Percentiles rank a stretch among this genome's conserved stretches.
These are phyloP conservation scores for Matsumurasca onukii DNA, from an alignment of 1,140 invertebrate species.

Conservation along the genomic window DNA sequence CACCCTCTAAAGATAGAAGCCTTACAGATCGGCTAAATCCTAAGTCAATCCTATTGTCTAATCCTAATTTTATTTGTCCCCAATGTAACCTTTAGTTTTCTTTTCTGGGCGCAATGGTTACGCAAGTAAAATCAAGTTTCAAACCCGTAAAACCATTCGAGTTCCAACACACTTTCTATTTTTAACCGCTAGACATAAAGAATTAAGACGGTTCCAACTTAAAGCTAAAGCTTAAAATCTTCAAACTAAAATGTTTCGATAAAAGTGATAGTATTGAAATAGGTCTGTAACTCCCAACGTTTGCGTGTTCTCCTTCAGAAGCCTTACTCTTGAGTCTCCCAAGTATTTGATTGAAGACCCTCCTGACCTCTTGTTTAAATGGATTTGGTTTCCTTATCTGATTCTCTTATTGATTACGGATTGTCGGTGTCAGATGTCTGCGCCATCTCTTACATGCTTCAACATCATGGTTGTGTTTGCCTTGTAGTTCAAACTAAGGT, in stretches of 20 bases:
- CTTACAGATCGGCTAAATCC: conserved; percentile 8
- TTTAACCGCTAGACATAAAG: too few relatives aligned
- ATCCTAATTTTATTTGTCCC: too few relatives aligned
- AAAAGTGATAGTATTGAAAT: background rate
- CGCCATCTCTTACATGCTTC: conserved; percentile 1
- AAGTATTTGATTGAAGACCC: conserved; percentile 32
- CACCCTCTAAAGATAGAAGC: conserved; percentile 13
- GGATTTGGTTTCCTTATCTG: conserved; percentile 32
- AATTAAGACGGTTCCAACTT: too few relatives aligned
- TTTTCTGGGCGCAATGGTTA: too few relatives aligned
- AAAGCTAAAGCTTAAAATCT: too few relatives aligned
- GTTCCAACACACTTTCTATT: too few relatives aligned
- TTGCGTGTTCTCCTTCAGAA: background rate
- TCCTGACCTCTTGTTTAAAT: conserved; percentile 31
- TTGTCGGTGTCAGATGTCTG: conserved; percentile 13
- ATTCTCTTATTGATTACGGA: conserved; percentile 29
- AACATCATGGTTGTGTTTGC: too few relatives aligned
- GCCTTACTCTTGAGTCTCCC: conserved; percentile 17
- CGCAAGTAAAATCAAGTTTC: too few relatives aligned
- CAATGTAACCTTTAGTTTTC: too few relatives aligned
- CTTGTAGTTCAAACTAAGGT: too few relatives aligned
- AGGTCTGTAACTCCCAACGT: background rate
- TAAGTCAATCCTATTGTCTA: conserved; percentile 18
- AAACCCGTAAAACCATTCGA: too few relatives aligned
- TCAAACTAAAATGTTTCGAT: too few relatives aligned